These are phyloP conservation scores for Phyllostomus discolor DNA, from an alignment of 2,113 vertebrate species.

Conservation along the genomic window DNA sequence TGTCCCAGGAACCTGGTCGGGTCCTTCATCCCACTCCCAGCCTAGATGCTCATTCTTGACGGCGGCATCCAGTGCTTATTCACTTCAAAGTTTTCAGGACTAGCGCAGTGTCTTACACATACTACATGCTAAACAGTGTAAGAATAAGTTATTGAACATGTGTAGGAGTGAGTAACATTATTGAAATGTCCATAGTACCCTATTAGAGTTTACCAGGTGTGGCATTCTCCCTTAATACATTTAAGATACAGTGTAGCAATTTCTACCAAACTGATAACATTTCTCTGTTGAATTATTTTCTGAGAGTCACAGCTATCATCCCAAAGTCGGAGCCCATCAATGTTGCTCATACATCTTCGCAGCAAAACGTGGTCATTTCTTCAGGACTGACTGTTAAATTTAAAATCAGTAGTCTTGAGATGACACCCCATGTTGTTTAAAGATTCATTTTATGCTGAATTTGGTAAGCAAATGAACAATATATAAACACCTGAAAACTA, in stretches of 20 bases:
- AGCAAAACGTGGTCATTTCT: not conserved
- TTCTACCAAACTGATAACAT: not conserved
- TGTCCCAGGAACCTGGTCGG: rapidly evolving
- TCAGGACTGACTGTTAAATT: not conserved
- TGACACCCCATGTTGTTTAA: not conserved
- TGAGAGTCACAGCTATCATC: not conserved
- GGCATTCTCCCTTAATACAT: not conserved
- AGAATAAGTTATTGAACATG: not conserved
- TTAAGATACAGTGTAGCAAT: not conserved
- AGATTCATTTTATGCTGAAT: not conserved
- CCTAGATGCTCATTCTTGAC: rapidly evolving
- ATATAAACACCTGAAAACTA: not conserved
- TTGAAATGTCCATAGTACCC: not conserved
- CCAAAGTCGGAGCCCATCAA: not conserved
- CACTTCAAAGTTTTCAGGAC: no score
- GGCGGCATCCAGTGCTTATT: not conserved
- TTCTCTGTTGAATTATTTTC: not conserved
- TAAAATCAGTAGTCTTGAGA: not conserved
- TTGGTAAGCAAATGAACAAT: not conserved
- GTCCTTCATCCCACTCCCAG: no score
- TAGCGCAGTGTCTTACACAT: no score
- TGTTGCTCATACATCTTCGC: not conserved
- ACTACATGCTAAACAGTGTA: rapidly evolving
- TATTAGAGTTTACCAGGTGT: not conserved
- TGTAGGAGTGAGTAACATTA: not conserved